These are phyloP conservation scores for Lycocorax pyrrhopterus DNA, from an alignment of 2,113 vertebrate genomes.

Conservation along the genomic window DNA sequence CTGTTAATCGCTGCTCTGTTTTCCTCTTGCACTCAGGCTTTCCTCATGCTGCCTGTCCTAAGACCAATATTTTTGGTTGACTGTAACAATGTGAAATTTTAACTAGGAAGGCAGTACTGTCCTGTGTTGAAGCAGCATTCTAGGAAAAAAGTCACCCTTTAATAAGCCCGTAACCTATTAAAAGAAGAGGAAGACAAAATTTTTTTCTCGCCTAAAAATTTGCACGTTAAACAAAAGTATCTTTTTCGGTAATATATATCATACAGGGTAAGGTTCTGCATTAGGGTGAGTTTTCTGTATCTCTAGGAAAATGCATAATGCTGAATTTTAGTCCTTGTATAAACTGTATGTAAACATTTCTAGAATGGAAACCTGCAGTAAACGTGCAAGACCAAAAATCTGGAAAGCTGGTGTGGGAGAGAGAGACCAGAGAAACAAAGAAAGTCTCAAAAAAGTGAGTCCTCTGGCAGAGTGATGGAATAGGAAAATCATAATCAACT, in stretches of 20 bases:
- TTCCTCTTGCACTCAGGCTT: not conserved
- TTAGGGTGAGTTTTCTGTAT: not conserved
- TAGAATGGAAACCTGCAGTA: not conserved
- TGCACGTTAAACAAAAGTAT: not conserved
- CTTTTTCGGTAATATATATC: not conserved
- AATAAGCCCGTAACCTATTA: not conserved
- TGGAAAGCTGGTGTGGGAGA: not conserved
- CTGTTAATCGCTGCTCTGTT: not conserved
- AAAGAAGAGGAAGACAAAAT: not conserved
- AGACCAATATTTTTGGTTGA: not conserved
- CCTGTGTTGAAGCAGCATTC: not conserved
- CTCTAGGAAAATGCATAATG: not conserved
- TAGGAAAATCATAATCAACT: not conserved
- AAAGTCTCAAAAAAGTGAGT: not conserved
- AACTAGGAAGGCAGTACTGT: not conserved
- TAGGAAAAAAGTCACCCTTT: not conserved
- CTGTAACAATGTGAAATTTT: not conserved
- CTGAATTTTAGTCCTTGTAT: not conserved
- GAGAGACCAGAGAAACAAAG: not conserved
- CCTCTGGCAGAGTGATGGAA: not conserved
- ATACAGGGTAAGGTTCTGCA: not conserved
- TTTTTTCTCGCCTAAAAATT: not conserved
- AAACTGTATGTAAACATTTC: not conserved
- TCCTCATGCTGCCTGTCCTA: fast-evolving
- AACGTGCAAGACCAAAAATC: not conserved